Evolutionary conservation across 2,888 invertebrate species (phyloP).

Genomic region (Trilocha varians): DNA sequence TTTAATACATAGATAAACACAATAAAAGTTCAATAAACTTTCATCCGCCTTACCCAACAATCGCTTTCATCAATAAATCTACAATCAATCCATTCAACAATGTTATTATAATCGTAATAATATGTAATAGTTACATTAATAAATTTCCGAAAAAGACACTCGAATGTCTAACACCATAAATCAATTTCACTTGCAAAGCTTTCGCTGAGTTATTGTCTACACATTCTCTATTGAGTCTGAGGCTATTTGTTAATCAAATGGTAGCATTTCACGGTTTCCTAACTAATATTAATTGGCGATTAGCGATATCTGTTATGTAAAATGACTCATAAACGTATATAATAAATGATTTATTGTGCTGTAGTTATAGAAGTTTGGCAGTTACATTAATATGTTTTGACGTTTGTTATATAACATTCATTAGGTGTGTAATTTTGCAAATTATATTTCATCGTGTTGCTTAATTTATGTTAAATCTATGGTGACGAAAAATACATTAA

Average conservation of each 20-base stretch:
- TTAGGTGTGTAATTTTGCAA: conserved; percentile 11
- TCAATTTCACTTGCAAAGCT: conserved; percentile 68
- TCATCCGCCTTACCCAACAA: neutral
- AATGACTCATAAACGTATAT: conserved; percentile 7
- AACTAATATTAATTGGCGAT: conserved; percentile 46
- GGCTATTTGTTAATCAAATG: conserved; percentile 53
- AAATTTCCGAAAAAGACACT: conserved; percentile 57
- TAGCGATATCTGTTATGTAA: conserved; percentile 13
- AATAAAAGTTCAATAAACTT: too few species aligned
- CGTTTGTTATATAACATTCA: conserved; percentile 15
- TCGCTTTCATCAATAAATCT: neutral
- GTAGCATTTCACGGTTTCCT: conserved; percentile 53
- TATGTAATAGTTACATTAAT: conserved; percentile 67
- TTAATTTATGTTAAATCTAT: neutral
- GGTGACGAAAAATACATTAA: neutral
- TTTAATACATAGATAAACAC: too few species aligned
- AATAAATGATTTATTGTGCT: conserved; percentile 6
- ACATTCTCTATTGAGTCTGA: conserved; percentile 63
- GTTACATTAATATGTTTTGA: conserved; percentile 4
- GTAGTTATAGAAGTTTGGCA: conserved; percentile 1
- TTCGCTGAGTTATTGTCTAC: conserved; percentile 69
- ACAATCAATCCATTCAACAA: conserved; percentile 3
- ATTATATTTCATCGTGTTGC: neutral
- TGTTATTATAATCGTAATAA: conserved; percentile 26
- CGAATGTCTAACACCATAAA: conserved; percentile 49